A percentile compares a stretch with the other conserved stretches of the same genome.
These are phyloP conservation scores for Cacoxenus indagator DNA, from an alignment of 2,888 invertebrate species.

Conservation along the genomic window DNA sequence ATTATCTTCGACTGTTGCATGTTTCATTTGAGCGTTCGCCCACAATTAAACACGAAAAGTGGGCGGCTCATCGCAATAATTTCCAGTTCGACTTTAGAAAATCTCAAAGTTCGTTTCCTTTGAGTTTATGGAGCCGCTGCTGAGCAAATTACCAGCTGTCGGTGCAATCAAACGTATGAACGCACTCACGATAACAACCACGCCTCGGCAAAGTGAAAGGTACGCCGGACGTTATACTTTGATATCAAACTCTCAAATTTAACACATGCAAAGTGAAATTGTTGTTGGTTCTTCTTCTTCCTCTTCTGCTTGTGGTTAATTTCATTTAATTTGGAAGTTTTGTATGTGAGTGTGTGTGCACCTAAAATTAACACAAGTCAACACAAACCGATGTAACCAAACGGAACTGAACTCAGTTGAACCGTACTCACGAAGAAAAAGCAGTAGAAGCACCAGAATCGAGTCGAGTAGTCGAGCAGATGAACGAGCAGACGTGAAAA, in stretches of 20 bases:
- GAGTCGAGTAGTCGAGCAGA: neutral
- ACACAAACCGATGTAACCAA: conserved; percentile 16
- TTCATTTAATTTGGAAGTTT: conserved; percentile 66
- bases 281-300: too few relatives aligned
- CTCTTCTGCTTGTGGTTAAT: conserved; percentile 61
- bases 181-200: conserved; percentile 47
- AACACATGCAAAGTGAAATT: conserved; percentile 61
- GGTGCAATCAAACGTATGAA: conserved; percentile 63
- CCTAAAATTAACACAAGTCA: conserved; percentile 42
- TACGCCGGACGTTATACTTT: neutral
- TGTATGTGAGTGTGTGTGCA: conserved; percentile 40
- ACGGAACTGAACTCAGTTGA: neutral
- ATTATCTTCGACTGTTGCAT: neutral
- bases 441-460: neutral
- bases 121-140: conserved; percentile 11
- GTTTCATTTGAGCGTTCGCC: neutral
- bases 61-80: neutral
- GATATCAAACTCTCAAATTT: conserved; percentile 34
- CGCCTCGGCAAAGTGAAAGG: neutral
- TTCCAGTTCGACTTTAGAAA: neutral
- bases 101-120: conserved; percentile 16
- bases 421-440: neutral
- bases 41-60: neutral
- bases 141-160: conserved; percentile 64
- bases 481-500: conserved; percentile 5